Evolutionary conservation across 2,797 vertebrate species (phyloP).

Genomic region (Streptopelia turtur): DNA sequence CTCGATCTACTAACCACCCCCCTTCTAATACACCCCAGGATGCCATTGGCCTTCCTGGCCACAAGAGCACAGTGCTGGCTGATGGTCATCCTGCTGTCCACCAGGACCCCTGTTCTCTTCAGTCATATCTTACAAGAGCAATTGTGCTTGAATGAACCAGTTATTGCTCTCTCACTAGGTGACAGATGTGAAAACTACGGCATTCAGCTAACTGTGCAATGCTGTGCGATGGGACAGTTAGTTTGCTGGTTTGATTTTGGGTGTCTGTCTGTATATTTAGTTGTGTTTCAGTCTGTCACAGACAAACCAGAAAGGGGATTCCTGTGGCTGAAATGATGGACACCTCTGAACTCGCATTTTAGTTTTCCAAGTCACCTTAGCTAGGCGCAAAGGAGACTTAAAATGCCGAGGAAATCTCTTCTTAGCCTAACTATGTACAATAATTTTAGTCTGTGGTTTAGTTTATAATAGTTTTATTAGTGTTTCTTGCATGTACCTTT

Average conservation of each 20-base stretch:
- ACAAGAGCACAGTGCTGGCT: too few relatives aligned
- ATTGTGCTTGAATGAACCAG: background rate
- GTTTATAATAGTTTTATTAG: background rate
- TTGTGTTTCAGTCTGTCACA: background rate
- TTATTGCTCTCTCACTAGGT: background rate
- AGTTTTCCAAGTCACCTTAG: background rate
- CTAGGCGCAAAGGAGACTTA: background rate
- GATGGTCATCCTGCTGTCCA: too few relatives aligned
- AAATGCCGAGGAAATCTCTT: background rate
- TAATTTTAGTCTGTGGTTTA: background rate
- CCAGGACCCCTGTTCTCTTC: background rate
- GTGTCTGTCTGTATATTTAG: background rate
- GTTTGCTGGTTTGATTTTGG: background rate
- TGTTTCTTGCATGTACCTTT: background rate
- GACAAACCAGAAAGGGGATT: background rate
- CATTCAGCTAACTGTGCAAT: background rate
- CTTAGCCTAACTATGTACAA: rapidly evolving
- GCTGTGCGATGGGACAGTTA: background rate
- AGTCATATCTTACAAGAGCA: background rate
- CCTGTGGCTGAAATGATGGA: background rate
- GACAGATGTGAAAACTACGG: background rate
- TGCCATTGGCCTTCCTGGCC: too few relatives aligned
- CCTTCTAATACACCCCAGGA: too few relatives aligned
- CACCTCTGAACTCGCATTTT: background rate
- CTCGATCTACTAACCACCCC: too few relatives aligned